Conservation (phyloP, 2,113 vertebrate genomes). For the Pan paniscus region DNA sequence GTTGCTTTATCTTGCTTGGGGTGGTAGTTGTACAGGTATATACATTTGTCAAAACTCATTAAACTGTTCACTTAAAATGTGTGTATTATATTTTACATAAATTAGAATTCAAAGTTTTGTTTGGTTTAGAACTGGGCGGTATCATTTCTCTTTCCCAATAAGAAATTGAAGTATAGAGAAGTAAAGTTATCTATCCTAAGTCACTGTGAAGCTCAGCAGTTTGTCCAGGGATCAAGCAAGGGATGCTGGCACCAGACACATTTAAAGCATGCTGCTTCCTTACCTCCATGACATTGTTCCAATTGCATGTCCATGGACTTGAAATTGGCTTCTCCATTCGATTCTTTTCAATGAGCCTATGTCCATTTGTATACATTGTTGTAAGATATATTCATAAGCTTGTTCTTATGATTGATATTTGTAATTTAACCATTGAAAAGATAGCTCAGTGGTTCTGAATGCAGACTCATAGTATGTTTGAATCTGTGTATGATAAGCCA, state of each 20-base stretch:
- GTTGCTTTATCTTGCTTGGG: not conserved
- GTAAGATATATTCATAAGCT: not conserved
- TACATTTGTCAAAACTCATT: not conserved
- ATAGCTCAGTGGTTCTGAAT: not conserved
- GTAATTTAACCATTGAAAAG: not conserved
- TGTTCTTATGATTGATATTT: not conserved
- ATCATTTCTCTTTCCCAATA: not conserved
- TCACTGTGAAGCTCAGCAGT: not conserved
- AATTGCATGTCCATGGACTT: accelerated
- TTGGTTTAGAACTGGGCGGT: not conserved
- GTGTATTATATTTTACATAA: not conserved
- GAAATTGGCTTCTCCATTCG: not conserved
- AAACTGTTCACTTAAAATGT: not conserved
- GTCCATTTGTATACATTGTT: not conserved
- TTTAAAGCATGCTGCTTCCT: not conserved
- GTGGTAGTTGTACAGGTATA: not conserved
- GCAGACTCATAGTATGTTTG: no score
- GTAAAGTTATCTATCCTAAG: not conserved
- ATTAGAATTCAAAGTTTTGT: not conserved
- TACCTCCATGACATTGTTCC: accelerated
- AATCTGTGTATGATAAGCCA: not conserved
- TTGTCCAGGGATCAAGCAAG: conserved; percentile 30
- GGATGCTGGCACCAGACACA: not conserved
- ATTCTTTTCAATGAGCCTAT: no score
- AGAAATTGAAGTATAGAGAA: not conserved